Percentiles rank a stretch among this genome's conserved stretches.
Conservation (phyloP, 2,113 vertebrate species). For the Aix galericulata region DNA sequence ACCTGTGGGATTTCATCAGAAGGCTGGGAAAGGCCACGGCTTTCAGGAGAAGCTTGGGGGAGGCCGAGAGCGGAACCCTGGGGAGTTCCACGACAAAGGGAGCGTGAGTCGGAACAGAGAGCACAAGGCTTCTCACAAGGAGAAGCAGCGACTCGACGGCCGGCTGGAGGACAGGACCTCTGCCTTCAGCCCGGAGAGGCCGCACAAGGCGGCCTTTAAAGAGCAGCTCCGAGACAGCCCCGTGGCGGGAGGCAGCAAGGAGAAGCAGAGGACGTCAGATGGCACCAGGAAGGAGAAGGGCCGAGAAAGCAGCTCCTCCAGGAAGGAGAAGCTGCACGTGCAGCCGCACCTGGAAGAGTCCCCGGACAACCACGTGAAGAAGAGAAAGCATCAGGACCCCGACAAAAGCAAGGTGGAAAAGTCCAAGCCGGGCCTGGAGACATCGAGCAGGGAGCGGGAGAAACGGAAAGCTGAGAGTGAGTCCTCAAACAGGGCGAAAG, state of each 20-base stretch:
- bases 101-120: conserved; percentile 77
- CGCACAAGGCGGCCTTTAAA: conserved; percentile 66
- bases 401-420: conserved; percentile 79
- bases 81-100: conserved; percentile 79
- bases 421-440: conserved; percentile 57
- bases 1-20: conserved; percentile 12
- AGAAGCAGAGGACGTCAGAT: conserved; percentile 60
- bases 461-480: conserved; percentile 72
- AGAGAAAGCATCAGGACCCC: conserved; percentile 71
- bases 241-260: conserved; percentile 39
- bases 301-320: conserved; percentile 54
- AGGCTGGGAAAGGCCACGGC: conserved; percentile 68
- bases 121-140: conserved; percentile 79
- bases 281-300: conserved; percentile 74
- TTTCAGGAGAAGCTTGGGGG: conserved; percentile 67
- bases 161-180: conserved; percentile 59
- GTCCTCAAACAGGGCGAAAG: conserved; percentile 57
- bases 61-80: conserved; percentile 28
- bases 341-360: neutral
- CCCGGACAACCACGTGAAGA: conserved; percentile 72
- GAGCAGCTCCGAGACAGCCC: conserved; percentile 67
- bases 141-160: conserved; percentile 62
- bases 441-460: neutral
- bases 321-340: conserved; percentile 57
- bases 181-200: conserved; percentile 63